These are phyloP conservation scores for Aplocera efformata DNA, from an alignment of 2,888 invertebrate species.

Conservation along the genomic window DNA sequence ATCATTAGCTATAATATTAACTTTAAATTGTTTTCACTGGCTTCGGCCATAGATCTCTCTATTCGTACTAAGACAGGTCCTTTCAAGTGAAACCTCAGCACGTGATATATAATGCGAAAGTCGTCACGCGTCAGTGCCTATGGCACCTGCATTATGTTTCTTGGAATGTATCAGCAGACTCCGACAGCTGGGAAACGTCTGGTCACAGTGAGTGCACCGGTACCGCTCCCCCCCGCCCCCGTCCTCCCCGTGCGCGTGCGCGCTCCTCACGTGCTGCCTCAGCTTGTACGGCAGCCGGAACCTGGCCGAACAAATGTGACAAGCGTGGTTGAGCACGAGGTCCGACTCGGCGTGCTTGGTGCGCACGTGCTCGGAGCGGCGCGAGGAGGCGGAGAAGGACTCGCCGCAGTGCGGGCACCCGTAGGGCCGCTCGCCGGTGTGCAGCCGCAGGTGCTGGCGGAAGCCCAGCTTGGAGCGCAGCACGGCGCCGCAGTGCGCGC, in stretches of 20 bases:
- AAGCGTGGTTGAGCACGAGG: conserved; percentile 46
- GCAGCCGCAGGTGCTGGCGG: conserved; percentile 58
- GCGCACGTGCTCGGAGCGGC: conserved; percentile 59
- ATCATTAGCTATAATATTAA: too few relatives aligned
- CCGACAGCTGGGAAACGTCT: conserved; percentile 52
- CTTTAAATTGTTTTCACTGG: too few relatives aligned
- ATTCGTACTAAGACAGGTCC: too few relatives aligned
- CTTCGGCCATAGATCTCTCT: too few relatives aligned
- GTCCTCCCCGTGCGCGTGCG: conserved; percentile 39
- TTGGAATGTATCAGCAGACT: conserved; percentile 54
- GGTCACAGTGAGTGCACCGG: too few relatives aligned
- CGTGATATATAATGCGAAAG: too few relatives aligned
- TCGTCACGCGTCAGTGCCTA: too few relatives aligned
- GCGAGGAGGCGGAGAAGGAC: conserved; percentile 60
- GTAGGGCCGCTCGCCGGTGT: conserved; percentile 65
- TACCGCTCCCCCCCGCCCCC: background rate
- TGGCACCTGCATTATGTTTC: too few relatives aligned
- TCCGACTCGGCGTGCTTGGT: conserved; percentile 45
- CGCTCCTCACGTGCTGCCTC: conserved; percentile 47
- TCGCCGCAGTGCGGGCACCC: conserved; percentile 54
- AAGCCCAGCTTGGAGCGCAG: conserved; percentile 59
- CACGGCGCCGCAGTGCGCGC: conserved; percentile 50
- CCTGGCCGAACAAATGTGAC: conserved; percentile 51
- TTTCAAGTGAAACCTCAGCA: too few relatives aligned
- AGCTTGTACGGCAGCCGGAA: conserved; percentile 54